These are phyloP conservation scores for Lasioglossum morio DNA, from an alignment of 2,888 invertebrate species.

Conservation along the genomic window DNA sequence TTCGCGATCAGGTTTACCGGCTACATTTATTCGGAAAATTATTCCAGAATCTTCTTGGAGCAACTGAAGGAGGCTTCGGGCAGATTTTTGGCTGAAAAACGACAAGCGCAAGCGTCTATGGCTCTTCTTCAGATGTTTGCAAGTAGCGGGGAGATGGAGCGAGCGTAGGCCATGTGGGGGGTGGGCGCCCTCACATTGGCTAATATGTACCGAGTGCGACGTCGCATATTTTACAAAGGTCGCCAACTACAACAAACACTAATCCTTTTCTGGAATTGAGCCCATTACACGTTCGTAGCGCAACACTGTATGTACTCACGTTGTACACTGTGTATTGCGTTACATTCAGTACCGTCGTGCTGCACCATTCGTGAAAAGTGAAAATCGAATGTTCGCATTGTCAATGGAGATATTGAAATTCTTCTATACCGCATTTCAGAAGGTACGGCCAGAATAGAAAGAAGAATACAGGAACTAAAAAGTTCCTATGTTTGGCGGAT, in stretches of 20 bases:
- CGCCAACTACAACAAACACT: conserved; percentile 82
- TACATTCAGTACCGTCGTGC: conserved; percentile 31
- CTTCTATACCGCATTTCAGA: conserved; percentile 35
- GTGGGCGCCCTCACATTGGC: conserved; percentile 84
- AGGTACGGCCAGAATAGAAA: conserved; percentile 29
- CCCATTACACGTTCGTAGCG: conserved; percentile 66
- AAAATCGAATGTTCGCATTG: conserved; percentile 40
- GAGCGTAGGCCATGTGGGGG: conserved; percentile 84
- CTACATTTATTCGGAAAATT: conserved; percentile 12
- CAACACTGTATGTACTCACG: not conserved
- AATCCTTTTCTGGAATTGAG: conserved; percentile 83
- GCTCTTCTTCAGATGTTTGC: conserved; percentile 91
- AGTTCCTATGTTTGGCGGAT: conserved; percentile 37
- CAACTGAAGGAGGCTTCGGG: conserved; percentile 94
- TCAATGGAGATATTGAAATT: conserved; percentile 40
- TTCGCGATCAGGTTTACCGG: not conserved
- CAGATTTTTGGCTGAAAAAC: conserved; percentile 92
- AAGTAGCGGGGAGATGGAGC: conserved; percentile 82
- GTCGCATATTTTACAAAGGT: conserved; percentile 83
- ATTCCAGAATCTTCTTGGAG: conserved; percentile 88
- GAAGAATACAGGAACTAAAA: conserved; percentile 27
- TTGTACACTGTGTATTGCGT: conserved; percentile 25
- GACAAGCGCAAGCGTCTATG: conserved; percentile 95
- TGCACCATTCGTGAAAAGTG: conserved; percentile 34
- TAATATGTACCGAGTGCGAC: conserved; percentile 83